phyloP scores from a whole-genome alignment of 2,113 vertebrate species.

The Neogale vison region DNA sequence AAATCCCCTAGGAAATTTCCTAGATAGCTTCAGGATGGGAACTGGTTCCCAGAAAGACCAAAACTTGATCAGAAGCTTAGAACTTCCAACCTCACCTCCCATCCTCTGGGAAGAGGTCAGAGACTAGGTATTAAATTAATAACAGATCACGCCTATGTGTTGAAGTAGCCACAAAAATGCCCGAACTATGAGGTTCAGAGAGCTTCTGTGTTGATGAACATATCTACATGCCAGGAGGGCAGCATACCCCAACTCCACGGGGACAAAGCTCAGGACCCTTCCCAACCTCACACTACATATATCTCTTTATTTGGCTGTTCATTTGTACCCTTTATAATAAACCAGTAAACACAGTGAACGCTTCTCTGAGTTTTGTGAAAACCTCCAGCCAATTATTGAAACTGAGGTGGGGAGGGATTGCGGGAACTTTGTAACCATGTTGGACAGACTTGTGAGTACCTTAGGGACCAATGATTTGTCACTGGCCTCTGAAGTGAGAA shows the following conservation, averaged over 20 bases:
- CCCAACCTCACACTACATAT: neutral
- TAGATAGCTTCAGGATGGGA: neutral
- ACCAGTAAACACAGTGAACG: neutral
- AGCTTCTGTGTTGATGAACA: neutral
- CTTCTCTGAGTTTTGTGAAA: neutral
- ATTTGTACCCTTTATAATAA: neutral
- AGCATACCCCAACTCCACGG: neutral
- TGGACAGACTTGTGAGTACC: neutral
- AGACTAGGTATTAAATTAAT: neutral
- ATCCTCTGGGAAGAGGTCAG: neutral
- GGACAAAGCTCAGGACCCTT: neutral
- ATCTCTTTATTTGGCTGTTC: neutral
- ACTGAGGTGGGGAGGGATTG: neutral
- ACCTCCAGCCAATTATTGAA: neutral
- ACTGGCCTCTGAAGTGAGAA: neutral
- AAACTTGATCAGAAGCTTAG: neutral
- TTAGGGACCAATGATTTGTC: neutral
- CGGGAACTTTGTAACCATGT: neutral
- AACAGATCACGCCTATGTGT: neutral
- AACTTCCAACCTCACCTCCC: neutral
- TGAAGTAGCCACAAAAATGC: neutral
- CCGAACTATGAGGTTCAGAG: neutral
- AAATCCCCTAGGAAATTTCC: neutral
- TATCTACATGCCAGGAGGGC: neutral
- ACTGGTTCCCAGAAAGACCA: neutral